Evolutionary conservation across 2,888 invertebrate genomes (phyloP).

Genomic region (Rhamphomyia laevipes): DNA sequence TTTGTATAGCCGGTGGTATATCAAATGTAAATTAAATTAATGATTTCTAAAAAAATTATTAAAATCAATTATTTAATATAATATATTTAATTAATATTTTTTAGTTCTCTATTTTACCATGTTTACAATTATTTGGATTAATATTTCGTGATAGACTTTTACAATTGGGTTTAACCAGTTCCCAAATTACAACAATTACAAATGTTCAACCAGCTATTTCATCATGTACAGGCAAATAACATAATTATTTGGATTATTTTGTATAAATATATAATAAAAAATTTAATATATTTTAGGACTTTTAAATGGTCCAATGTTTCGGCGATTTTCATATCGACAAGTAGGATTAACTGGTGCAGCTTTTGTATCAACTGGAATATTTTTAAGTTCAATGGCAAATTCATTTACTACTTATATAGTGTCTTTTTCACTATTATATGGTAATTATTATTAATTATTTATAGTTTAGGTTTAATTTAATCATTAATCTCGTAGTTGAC

Average conservation of each 20-base stretch:
- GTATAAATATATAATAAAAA: background rate
- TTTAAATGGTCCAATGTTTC: conserved; percentile 59
- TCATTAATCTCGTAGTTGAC: no score
- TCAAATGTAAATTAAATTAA: conserved; percentile 50
- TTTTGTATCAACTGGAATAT: conserved; percentile 46
- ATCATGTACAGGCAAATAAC: conserved; percentile 55
- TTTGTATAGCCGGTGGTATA: conserved; percentile 57
- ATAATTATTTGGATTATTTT: background rate
- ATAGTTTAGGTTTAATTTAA: conserved; percentile 10
- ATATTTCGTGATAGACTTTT: conserved; percentile 52
- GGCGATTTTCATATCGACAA: conserved; percentile 53
- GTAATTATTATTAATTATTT: conserved; percentile 33
- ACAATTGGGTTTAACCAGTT: conserved; percentile 47
- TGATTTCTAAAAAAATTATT: background rate
- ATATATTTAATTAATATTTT: conserved; percentile 21
- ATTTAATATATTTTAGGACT: conserved; percentile 30
- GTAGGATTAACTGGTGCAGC: conserved; percentile 51
- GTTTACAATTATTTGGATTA: conserved; percentile 61
- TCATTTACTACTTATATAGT: conserved; percentile 41
- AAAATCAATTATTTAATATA: background rate
- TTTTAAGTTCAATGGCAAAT: conserved; percentile 49
- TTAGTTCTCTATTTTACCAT: conserved; percentile 54
- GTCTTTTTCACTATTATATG: conserved; percentile 52
- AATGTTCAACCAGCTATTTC: conserved; percentile 60
- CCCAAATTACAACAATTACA: conserved; percentile 57